Conservation (phyloP, 2,113 vertebrate genomes). For the Terrapene triunguis region DNA sequence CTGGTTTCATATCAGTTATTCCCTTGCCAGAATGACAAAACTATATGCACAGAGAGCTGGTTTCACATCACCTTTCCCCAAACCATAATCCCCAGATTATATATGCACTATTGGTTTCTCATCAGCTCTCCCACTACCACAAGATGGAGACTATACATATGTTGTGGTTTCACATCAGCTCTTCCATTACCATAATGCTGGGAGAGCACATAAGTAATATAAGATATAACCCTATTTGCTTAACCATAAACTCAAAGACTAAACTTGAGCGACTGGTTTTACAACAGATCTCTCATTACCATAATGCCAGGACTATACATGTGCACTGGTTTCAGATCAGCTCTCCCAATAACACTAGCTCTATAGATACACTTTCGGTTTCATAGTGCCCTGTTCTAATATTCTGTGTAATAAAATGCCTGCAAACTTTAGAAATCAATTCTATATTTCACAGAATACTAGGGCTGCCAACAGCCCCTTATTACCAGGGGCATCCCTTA, state of each 20-base stretch:
- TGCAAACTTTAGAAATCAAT: background rate
- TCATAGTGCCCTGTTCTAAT: background rate
- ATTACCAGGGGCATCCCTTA: background rate
- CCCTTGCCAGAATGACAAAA: rapidly evolving
- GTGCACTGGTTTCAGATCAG: background rate
- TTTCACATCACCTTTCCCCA: rapidly evolving
- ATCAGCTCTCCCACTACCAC: background rate
- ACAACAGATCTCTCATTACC: background rate
- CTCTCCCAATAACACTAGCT: background rate
- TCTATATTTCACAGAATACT: background rate
- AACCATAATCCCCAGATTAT: background rate
- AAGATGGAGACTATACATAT: background rate
- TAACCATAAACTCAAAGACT: background rate
- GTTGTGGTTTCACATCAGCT: background rate
- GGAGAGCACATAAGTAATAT: background rate
- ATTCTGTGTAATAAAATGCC: background rate
- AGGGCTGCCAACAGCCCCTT: background rate
- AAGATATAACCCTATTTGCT: background rate
- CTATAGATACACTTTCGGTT: background rate
- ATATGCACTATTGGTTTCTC: background rate
- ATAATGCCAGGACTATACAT: background rate
- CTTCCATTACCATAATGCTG: background rate
- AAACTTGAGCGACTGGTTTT: background rate
- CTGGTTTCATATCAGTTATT: background rate
- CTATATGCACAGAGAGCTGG: background rate